These are phyloP conservation scores for Xiphias gladius DNA, from an alignment of 2,113 vertebrate species.

Conservation along the genomic window DNA sequence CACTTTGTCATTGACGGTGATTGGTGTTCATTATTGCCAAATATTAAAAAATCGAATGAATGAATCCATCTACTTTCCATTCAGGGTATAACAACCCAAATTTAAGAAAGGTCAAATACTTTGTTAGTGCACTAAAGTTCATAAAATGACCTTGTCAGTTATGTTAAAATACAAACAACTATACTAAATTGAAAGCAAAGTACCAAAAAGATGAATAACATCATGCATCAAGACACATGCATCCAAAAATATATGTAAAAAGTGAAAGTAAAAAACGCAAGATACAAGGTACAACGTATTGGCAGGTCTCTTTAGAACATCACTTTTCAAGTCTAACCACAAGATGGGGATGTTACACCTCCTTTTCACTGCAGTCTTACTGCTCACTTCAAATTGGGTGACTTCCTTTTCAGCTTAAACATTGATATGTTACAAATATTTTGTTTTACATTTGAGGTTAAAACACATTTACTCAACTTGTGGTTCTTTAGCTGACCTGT, in stretches of 20 bases:
- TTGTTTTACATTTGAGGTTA: background rate
- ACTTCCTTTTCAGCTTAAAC: background rate
- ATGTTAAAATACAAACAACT: background rate
- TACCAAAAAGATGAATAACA: background rate
- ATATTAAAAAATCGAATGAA: no score
- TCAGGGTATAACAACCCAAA: background rate
- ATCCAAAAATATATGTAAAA: background rate
- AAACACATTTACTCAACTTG: background rate
- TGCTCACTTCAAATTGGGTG: background rate
- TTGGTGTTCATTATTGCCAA: no score
- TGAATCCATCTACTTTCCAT: no score
- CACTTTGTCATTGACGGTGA: no score
- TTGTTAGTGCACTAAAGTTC: background rate
- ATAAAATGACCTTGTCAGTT: background rate
- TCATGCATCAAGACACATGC: background rate
- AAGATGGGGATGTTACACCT: conserved; percentile 62
- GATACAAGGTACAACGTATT: background rate
- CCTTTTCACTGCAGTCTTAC: background rate
- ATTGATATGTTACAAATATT: background rate
- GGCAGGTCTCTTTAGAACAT: background rate
- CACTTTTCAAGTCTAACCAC: conserved; percentile 49
- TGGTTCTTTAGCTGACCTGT: background rate
- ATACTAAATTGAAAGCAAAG: background rate
- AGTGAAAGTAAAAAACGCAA: background rate
- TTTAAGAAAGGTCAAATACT: background rate